A percentile compares a stretch with the other conserved stretches of the same genome.
Evolutionary conservation across 2,888 invertebrate species (phyloP).

Genomic region (Apodemia duryi): DNA sequence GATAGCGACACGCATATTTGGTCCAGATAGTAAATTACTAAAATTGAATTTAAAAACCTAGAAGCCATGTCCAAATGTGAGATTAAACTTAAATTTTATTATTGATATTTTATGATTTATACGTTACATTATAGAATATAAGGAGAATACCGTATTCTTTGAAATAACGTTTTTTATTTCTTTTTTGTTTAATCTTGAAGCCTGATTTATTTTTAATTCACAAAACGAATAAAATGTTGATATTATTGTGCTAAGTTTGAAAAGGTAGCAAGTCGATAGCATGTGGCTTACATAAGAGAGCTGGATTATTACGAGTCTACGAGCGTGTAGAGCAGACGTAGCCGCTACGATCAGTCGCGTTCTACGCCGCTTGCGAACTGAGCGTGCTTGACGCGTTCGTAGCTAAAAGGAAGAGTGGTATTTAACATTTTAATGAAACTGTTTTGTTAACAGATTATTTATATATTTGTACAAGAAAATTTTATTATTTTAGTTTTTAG

Average conservation of each 20-base stretch:
- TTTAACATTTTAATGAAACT: neutral
- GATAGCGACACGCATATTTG: no score
- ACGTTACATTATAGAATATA: no score
- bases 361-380: slow-evolving; percentile 49
- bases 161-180: no score
- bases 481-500: neutral
- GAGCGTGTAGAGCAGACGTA: slow-evolving; percentile 29
- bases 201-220: neutral
- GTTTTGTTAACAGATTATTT: neutral
- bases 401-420: slow-evolving; percentile 6
- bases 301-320: slow-evolving; percentile 24
- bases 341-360: slow-evolving; percentile 54
- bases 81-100: no score
- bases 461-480: neutral
- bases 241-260: slow-evolving; percentile 35
- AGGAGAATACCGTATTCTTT: no score
- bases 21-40: no score
- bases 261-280: slow-evolving; percentile 42
- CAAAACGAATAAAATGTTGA: neutral
- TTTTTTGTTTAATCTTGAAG: neutral
- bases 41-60: no score
- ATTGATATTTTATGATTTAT: no score
- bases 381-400: slow-evolving; percentile 37
- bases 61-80: no score
- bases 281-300: slow-evolving; percentile 42